These are phyloP conservation scores for Micrasema minimum DNA, from an alignment of 1,140 invertebrate species.

Conservation along the genomic window DNA sequence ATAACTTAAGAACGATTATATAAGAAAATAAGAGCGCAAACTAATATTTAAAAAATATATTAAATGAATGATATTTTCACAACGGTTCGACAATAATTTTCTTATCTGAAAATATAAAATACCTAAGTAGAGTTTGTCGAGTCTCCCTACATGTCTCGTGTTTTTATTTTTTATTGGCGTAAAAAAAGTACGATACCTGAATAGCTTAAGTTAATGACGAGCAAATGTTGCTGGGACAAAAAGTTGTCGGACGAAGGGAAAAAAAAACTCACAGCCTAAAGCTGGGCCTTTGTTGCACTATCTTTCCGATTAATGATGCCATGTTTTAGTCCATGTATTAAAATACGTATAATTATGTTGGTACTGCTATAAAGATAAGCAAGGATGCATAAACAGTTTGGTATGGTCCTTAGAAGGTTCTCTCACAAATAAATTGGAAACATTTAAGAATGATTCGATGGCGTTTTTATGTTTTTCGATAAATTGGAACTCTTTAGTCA, in stretches of 20 bases:
- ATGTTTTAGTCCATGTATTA: conserved; percentile 51
- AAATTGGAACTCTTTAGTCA: conserved; percentile 6
- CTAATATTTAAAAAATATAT: too few relatives aligned
- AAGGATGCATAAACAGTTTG: conserved; percentile 47
- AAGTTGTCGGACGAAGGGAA: conserved; percentile 20
- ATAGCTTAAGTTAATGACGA: conserved; percentile 48
- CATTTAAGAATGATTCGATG: too few relatives aligned
- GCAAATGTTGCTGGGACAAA: conserved; percentile 48
- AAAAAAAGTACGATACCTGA: conserved; percentile 39
- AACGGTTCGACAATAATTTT: neutral
- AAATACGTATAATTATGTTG: conserved; percentile 54
- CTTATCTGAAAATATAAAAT: conserved; percentile 53
- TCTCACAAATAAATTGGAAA: conserved; percentile 38
- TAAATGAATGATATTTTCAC: too few relatives aligned
- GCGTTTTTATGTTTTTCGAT: conserved; percentile 24
- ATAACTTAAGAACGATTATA: too few relatives aligned
- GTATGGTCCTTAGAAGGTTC: conserved; percentile 15
- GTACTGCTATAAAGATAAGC: conserved; percentile 52
- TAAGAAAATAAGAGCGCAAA: too few relatives aligned
- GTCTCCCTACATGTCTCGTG: conserved; percentile 35
- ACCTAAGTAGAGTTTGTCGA: conserved; percentile 44
- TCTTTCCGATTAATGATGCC: conserved; percentile 53
- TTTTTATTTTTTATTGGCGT: conserved; percentile 42
- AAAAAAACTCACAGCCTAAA: conserved; percentile 32
- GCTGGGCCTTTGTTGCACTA: conserved; percentile 51